Conservation (phyloP, 2,888 invertebrate genomes). For the Eutolmus rufibarbis region DNA sequence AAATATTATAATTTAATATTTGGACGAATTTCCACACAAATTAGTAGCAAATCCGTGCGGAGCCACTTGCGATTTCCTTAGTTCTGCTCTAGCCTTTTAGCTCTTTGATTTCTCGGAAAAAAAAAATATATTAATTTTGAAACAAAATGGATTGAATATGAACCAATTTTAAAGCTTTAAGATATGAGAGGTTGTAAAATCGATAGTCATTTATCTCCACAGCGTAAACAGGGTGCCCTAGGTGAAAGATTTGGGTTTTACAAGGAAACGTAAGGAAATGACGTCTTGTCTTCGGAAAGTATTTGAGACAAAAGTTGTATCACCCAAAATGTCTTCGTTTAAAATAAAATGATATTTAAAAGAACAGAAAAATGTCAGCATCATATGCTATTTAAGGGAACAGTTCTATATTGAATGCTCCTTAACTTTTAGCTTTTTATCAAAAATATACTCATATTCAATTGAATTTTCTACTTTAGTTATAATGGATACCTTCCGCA, state of each 20-base stretch:
- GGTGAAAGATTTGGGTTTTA: neutral
- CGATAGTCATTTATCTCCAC: neutral
- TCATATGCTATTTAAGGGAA: no score
- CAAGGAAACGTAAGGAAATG: neutral
- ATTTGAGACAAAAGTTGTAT: neutral
- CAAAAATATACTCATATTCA: slow-evolving; percentile 5
- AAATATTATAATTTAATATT: no score
- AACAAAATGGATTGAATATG: neutral
- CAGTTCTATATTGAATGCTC: no score
- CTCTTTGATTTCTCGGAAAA: no score
- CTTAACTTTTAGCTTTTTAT: neutral
- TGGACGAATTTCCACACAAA: no score
- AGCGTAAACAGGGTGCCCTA: neutral
- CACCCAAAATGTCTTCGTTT: neutral
- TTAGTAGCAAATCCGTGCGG: no score
- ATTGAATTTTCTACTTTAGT: slow-evolving; percentile 64
- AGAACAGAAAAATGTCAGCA: neutral
- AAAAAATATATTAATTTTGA: no score
- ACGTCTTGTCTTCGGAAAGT: neutral
- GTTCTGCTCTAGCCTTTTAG: no score
- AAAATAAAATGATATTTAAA: neutral
- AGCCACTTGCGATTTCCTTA: no score
- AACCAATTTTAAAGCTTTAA: neutral
- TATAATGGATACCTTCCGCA: slow-evolving; percentile 95
- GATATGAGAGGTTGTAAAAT: neutral